Conservation (phyloP, 2,797 vertebrate genomes). For the Pangasius krempfi region DNA sequence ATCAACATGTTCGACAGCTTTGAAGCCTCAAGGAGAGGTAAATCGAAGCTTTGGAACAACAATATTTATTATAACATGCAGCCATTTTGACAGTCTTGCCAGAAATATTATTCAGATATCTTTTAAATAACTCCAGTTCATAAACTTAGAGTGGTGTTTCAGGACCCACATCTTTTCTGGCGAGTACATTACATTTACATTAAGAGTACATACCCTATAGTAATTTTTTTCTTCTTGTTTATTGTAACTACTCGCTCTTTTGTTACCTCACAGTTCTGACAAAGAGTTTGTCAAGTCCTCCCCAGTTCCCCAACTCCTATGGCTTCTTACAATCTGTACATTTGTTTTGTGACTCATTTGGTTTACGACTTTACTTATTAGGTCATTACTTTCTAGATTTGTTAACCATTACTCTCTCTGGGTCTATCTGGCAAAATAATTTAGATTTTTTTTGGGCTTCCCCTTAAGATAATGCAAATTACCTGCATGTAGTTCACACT, state of each 20-base stretch:
- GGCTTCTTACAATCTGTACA: no score
- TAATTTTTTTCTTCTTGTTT: no score
- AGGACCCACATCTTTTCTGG: not conserved
- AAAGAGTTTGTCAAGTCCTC: no score
- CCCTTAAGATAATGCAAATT: not conserved
- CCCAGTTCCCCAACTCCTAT: no score
- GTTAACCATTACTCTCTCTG: no score
- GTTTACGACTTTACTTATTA: no score
- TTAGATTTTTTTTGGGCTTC: not conserved
- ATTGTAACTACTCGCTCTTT: no score
- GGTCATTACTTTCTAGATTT: no score
- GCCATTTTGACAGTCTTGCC: not conserved
- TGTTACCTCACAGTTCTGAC: no score
- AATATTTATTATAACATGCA: not conserved
- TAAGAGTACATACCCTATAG: not conserved
- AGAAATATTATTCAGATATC: not conserved
- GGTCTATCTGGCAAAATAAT: no score
- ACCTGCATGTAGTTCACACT: not conserved
- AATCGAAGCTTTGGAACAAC: slow-evolving; percentile 23
- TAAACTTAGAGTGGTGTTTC: not conserved
- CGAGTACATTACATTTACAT: not conserved
- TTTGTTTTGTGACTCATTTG: no score
- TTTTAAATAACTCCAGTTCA: not conserved
- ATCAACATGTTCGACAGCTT: slow-evolving; percentile 98
- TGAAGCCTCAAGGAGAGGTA: slow-evolving; percentile 96